Evolutionary conservation across 2,797 vertebrate species (phyloP).

Genomic region (Rhyacichthys aspro): DNA sequence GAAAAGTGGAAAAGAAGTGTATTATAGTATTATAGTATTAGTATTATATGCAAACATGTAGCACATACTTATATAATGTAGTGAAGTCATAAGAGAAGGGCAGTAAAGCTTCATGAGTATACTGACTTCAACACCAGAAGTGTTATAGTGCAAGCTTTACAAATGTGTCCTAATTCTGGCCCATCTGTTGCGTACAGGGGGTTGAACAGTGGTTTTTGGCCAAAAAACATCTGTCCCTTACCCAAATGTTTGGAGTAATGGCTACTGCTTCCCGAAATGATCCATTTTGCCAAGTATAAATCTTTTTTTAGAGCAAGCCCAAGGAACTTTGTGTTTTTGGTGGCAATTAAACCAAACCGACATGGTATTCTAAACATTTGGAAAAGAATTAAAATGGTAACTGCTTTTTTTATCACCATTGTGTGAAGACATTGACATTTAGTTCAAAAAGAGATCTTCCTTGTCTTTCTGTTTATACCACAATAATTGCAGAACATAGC

Average conservation of each 20-base stretch:
- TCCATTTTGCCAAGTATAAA: constrained; percentile 9
- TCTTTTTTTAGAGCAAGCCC: constrained; percentile 9
- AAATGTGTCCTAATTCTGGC: constrained; percentile 1
- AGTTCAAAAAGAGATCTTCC: too few relatives aligned
- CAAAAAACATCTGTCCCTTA: constrained; percentile 12
- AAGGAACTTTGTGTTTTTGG: constrained; percentile 13
- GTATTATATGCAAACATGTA: too few relatives aligned
- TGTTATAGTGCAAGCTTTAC: neutral
- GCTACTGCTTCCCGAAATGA: constrained; percentile 1
- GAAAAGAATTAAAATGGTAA: constrained; percentile 11
- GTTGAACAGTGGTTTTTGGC: constrained; percentile 5
- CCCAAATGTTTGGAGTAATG: constrained; percentile 12
- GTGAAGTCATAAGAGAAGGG: too few relatives aligned
- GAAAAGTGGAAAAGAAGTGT: neutral
- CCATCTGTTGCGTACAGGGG: constrained; percentile 1
- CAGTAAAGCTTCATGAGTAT: neutral
- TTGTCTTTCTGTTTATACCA: neutral
- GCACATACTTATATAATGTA: too few relatives aligned
- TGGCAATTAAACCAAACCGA: constrained; percentile 4
- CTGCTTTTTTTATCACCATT: neutral
- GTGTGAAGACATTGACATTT: constrained; percentile 2
- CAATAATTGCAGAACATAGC: neutral
- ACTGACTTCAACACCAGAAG: neutral
- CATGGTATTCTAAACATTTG: constrained; percentile 9
- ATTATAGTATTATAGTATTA: too few relatives aligned